Evolutionary conservation across 2,888 invertebrate genomes (phyloP).

Genomic region (Torymus aiolomorphi): DNA sequence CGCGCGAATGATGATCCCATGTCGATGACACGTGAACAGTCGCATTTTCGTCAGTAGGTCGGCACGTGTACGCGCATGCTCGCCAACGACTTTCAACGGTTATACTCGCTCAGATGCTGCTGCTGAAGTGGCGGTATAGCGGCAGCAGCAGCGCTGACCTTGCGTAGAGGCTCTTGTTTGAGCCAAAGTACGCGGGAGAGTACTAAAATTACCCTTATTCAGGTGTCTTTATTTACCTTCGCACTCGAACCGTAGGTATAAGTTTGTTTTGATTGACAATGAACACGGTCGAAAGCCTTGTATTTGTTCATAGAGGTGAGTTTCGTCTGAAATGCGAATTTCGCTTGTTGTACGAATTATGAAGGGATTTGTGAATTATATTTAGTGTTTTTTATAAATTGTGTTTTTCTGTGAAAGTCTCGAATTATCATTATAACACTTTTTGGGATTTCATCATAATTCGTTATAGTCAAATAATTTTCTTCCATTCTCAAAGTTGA

Average conservation of each 20-base stretch:
- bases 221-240: background rate
- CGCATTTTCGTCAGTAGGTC: constrained; percentile 40
- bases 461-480: too few species aligned
- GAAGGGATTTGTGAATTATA: too few species aligned
- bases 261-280: background rate
- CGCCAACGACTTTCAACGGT: constrained; percentile 21
- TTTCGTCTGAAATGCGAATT: too few species aligned
- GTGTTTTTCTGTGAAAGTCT: too few species aligned
- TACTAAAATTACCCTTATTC: constrained; percentile 35
- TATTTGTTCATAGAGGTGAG: too few species aligned
- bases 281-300: background rate
- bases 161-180: background rate
- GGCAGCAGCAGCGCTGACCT: constrained; percentile 16
- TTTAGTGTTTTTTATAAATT: too few species aligned
- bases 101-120: background rate
- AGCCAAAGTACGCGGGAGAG: constrained; percentile 4
- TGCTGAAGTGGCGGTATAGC: too few species aligned
- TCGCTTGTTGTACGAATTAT: too few species aligned
- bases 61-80: constrained; percentile 52
- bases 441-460: too few species aligned
- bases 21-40: constrained; percentile 40
- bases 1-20: background rate
- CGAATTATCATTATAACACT: too few species aligned
- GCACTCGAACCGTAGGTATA: background rate
- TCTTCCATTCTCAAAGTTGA: too few species aligned